Base-by-base conservation (phyloP, 2,113 vertebrate species). In the Stigmatopora argus region DNA sequence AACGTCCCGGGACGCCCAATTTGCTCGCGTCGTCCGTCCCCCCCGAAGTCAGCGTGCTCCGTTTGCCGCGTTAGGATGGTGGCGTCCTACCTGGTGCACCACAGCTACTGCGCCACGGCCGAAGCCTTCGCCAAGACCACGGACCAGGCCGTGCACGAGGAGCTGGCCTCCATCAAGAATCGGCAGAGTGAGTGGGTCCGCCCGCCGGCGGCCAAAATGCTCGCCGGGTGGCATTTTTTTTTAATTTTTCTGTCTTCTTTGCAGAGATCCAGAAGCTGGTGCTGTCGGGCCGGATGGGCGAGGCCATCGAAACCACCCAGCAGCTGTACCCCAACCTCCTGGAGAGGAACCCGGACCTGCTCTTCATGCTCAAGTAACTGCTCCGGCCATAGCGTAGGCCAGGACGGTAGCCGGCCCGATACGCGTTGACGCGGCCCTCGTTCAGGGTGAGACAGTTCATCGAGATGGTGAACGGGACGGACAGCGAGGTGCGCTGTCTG, bases 201-300 rank as follows among this genome's bases (percentile, higher is more conserved):
- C 6, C 48, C 6, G 15, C 1, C 6, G 17, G 17, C 7, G 38
- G 38, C 7, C 14, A 56, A 31, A 26, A 17, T 7, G 12, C 13
- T 53, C 0, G 19, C 19, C 26, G 26, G 26, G 26, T 31, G 26
- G 26, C 26, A 31, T 31, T 31, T 31, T 31, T 31, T 31, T 31
- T 31, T 31, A 31, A 31, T 7, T 11, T 49, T 65, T 0, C 0
- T 19, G 56, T 47, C 19, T 41, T 35, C 3, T 86, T 65, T 85
- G 82, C 90, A 99, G 97, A 96, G 91, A 99, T 99, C 92, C 97
- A 99, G 91, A 98, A 96, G 90, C 89, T 99, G 92, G 96, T 98
- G 83, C 89, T 99, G 90, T 96, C 97, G 9, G 97, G 97, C 86
- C 92, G 97, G 90, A 99, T 99, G 97, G 97, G 97, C 77, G 97